Evolutionary conservation across 2,888 invertebrate species (phyloP).

Genomic region (Cantharis flavilabris): DNA sequence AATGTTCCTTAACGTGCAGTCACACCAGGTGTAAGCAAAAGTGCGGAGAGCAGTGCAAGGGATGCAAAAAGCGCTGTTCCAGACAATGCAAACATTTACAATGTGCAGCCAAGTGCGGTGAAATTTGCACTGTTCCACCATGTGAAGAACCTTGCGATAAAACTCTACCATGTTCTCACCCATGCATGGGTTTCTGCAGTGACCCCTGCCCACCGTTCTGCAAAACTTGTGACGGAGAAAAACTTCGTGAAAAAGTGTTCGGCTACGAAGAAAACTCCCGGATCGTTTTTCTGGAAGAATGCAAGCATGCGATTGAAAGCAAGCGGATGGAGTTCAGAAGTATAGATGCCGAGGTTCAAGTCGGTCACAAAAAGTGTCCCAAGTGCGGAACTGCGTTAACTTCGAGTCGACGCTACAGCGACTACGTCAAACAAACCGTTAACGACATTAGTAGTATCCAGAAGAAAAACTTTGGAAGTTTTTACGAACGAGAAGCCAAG

Average conservation of each 20-base stretch:
- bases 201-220: slow-evolving; percentile 69
- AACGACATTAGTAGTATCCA: slow-evolving; percentile 56
- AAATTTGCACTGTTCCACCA: slow-evolving; percentile 56
- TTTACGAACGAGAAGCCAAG: background rate
- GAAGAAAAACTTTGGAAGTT: slow-evolving; percentile 51
- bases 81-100: slow-evolving; percentile 57
- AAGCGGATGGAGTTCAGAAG: slow-evolving; percentile 51
- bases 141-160: slow-evolving; percentile 56
- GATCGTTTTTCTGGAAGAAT: slow-evolving; percentile 61
- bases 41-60: slow-evolving; percentile 55
- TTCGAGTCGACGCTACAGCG: slow-evolving; percentile 54
- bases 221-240: slow-evolving; percentile 59
- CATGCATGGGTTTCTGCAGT: slow-evolving; percentile 73
- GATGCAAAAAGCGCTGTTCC: slow-evolving; percentile 47
- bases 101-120: slow-evolving; percentile 58
- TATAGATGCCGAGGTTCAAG: slow-evolving; percentile 13
- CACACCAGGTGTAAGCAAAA: slow-evolving; percentile 58
- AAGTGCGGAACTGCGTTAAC: background rate
- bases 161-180: slow-evolving; percentile 61
- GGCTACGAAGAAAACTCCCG: slow-evolving; percentile 61
- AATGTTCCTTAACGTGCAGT: slow-evolving; percentile 58
- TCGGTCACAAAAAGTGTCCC: background rate
- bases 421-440: slow-evolving; percentile 54
- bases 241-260: slow-evolving; percentile 55
- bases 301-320: slow-evolving; percentile 58